Conservation (phyloP, 1,140 invertebrate species). For the Lerema accius region DNA sequence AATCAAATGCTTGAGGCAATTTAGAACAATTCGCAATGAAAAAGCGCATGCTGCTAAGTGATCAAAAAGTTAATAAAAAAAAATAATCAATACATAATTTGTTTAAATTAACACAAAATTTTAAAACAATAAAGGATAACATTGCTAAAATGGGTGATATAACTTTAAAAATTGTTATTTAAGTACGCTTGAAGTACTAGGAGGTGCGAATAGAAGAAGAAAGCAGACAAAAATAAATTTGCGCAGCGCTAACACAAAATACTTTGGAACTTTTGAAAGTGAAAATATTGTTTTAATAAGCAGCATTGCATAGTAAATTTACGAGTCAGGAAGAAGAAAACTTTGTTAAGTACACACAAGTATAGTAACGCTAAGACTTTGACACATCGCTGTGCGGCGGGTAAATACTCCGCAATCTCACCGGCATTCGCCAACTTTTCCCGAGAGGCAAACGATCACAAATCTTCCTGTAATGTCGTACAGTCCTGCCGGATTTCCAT, state of each 20-base stretch:
- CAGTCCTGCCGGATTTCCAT: constrained; percentile 19
- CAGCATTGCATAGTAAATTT: neutral
- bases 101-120: no score
- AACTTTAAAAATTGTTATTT: neutral
- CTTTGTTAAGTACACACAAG: constrained; percentile 16
- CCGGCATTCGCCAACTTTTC: constrained; percentile 19
- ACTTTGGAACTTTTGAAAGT: neutral
- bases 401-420: constrained; percentile 14
- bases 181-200: no score
- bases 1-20: neutral
- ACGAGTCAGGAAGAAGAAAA: constrained; percentile 3
- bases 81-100: neutral
- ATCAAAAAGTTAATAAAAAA: neutral
- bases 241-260: neutral
- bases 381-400: constrained; percentile 20
- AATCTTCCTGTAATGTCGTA: constrained; percentile 21
- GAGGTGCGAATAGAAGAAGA: neutral
- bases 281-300: neutral
- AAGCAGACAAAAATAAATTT: neutral
- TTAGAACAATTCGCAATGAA: neutral
- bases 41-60: neutral
- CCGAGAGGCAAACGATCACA: constrained; percentile 21
- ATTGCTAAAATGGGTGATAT: no score
- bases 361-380: constrained; percentile 23
- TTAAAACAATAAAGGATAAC: no score